These are phyloP conservation scores for Entomobrya multifasciata DNA, from an alignment of 2,888 invertebrate species.

Conservation along the genomic window DNA sequence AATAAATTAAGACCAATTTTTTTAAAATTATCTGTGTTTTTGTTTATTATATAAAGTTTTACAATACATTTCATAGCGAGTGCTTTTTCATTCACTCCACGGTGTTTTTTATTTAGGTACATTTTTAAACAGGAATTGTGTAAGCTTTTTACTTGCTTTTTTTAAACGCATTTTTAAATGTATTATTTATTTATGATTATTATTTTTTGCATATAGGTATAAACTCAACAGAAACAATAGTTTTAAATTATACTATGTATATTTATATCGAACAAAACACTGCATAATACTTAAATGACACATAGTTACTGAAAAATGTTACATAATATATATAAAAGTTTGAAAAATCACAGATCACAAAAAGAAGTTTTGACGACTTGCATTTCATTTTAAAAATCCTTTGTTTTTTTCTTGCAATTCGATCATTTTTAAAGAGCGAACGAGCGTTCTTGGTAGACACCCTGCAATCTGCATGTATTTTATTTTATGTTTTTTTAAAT, in stretches of 20 bases:
- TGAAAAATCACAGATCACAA: constrained; percentile 76
- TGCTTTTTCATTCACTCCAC: constrained; percentile 46
- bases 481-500: constrained; percentile 11
- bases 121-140: constrained; percentile 73
- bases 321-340: constrained; percentile 68
- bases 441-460: constrained; percentile 35
- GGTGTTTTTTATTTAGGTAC: constrained; percentile 70
- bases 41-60: constrained; percentile 56
- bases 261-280: constrained; percentile 68
- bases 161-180: constrained; percentile 46
- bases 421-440: constrained; percentile 44
- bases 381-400: constrained; percentile 66
- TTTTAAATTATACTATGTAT: too few relatives aligned
- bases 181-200: constrained; percentile 47
- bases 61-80: constrained; percentile 51
- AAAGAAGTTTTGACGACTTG: constrained; percentile 73
- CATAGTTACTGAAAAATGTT: constrained; percentile 75
- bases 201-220: constrained; percentile 45
- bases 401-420: constrained; percentile 44
- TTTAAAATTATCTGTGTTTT: constrained; percentile 7
- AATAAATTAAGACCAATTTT: neutral
- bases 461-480: constrained; percentile 58
- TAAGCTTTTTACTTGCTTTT: constrained; percentile 62
- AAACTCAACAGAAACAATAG: constrained; percentile 68
- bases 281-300: constrained; percentile 74